Conservation (phyloP, 2,888 invertebrate species). For the Meloe dianella region DNA sequence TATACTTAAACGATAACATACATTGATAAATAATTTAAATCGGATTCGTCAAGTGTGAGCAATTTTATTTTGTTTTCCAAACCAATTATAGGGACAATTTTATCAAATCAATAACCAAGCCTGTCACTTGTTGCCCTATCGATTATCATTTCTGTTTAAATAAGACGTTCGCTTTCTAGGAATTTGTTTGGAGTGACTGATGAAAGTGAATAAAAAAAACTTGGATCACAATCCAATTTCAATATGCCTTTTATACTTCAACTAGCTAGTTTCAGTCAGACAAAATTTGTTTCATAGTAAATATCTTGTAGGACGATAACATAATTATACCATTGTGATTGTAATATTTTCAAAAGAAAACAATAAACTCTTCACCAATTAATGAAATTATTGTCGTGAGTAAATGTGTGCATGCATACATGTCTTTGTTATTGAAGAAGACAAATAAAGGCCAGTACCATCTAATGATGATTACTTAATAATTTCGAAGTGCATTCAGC, state of each 20-base stretch:
- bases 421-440: not conserved
- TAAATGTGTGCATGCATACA: not conserved
- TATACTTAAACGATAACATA: not conserved
- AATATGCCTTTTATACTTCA: not conserved
- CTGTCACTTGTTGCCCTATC: not conserved
- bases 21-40: no score
- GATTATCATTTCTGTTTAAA: not conserved
- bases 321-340: not conserved
- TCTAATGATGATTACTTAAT: not conserved
- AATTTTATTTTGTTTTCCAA: not conserved
- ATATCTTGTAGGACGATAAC: not conserved
- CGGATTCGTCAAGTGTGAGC: not conserved
- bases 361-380: not conserved
- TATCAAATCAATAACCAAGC: no score
- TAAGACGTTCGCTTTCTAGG: conserved; percentile 26
- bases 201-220: conserved; percentile 25
- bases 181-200: conserved; percentile 6
- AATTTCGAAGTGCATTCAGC: not conserved
- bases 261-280: not conserved
- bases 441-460: not conserved
- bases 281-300: not conserved
- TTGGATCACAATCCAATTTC: conserved; percentile 10
- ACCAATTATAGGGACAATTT: no score
- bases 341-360: not conserved
- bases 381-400: not conserved